Conservation (phyloP, 1,140 invertebrate species). For the Nomia melanderi region DNA sequence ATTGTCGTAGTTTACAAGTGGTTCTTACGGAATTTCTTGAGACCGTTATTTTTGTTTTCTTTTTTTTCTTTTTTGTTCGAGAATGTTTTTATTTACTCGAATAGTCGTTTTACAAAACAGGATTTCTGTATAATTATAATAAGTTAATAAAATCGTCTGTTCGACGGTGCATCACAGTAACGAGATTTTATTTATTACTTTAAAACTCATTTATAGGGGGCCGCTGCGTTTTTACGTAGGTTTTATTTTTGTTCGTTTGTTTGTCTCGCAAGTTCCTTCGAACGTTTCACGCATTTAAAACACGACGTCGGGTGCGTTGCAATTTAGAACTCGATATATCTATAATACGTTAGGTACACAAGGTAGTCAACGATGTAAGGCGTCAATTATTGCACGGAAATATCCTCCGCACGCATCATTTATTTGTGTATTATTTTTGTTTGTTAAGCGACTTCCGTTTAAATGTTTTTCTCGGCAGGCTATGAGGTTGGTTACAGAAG, state of each 20-base stretch:
- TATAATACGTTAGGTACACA: slow-evolving; percentile 6
- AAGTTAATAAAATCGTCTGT: slow-evolving; percentile 15
- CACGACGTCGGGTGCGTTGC: neutral
- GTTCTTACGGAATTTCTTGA: slow-evolving; percentile 16
- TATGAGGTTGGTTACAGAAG: slow-evolving; percentile 34
- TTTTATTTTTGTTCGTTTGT: neutral
- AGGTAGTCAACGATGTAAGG: neutral
- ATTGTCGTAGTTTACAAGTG: slow-evolving; percentile 12
- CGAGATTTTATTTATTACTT: slow-evolving; percentile 12
- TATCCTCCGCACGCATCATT: neutral
- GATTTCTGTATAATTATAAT: slow-evolving; percentile 1
- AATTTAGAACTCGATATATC: slow-evolving; percentile 10
- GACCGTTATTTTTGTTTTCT: slow-evolving; percentile 1
- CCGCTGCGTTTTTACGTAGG: neutral
- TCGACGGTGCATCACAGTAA: slow-evolving; percentile 19
- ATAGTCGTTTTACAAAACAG: slow-evolving; percentile 25
- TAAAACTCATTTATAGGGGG: neutral
- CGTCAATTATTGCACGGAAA: slow-evolving; percentile 9
- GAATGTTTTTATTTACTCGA: slow-evolving; percentile 27
- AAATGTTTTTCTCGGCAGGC: slow-evolving; percentile 9
- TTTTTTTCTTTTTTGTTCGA: neutral
- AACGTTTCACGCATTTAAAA: slow-evolving; percentile 10
- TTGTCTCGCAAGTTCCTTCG: neutral
- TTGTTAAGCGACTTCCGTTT: slow-evolving; percentile 18
- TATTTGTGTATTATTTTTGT: slow-evolving; percentile 5